Evolutionary conservation across 2,888 invertebrate species (phyloP), one percentile per base, ranked within the genome.

Genomic region (Trichogramma evanescens): DNA sequence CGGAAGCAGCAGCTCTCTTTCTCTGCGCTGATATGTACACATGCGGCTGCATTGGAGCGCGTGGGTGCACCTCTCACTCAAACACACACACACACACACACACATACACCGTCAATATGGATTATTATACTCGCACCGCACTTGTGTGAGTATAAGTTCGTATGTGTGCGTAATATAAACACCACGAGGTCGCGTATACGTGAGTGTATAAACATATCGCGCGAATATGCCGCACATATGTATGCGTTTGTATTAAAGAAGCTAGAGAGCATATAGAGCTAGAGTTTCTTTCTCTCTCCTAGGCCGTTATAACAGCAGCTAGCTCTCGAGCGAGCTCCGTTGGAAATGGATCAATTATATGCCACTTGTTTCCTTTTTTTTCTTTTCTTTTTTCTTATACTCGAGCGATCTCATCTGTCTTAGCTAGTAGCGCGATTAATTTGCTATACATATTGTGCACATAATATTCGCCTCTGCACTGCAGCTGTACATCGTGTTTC

Each of bases 291-390:
- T 26, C 26, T 26, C 54, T 50, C 48, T 6, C 3, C n/a, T 6
- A 10, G 10, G 48, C 10, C 46, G 60, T 55, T 63, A 58, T 26
- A 60, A 59, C 56, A 26, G 56, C 54, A 42, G 41, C 51, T 6
- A 26, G 26, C 26, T 26, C 26, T 26, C 26, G 38, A 9, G 50
- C 10, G 48, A 6, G 9, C 50, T 50, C 26, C 39, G 10, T 56
- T 26, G 9, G 54, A 60, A 56, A 63, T 39, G 57, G 53, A 63
- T 63, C 58, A 59, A 58, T 63, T 63, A 63, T 45, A 50, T 51
- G 13, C 41, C 42, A 59, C 49, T 50, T 46, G 58, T 26, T 42
- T 53, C 40, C 41, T 39, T n/a, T 9, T 9, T 10, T 57, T 46
- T 51, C 26, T 57, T 41, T 44, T 5, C n/a, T 39, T 9, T 0